Base-by-base conservation (phyloP, 2,797 vertebrate species). In the Xyrichtys novacula region DNA sequence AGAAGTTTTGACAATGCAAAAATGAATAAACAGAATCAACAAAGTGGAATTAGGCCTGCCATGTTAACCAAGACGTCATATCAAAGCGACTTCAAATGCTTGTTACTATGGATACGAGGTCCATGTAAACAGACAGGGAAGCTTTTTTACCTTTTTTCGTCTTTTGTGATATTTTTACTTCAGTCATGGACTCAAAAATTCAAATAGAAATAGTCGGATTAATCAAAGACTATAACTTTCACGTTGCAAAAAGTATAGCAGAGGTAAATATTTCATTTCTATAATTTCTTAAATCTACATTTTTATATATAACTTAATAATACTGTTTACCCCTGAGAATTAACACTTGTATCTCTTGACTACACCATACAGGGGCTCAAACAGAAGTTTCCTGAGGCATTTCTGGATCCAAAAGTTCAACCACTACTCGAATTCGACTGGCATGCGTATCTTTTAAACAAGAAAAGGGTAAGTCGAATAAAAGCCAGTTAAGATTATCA, bases 391-490 rank as follows among this genome's bases (percentile, higher is more conserved):
- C 86, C 92, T 0, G 38, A 56, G 1, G 70, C 44, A 6, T 94
- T 95, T 76, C 44, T 79, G 60, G 78, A 92, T 22, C 91, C 90
- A 25, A 54, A 70, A 48, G 71, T 94, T 72, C 39, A 44, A 7
- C 89, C 92, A 10, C 57, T 95, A 7, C 52, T 93, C 12, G 93
- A 95, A 83, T 85, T 81, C 59, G 92, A 92, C 28, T 95, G 94
- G 94, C 50, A 89, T 38, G 20, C 47, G 0, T 94, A 90, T 78
- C 48, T 94, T 31, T 71, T 23, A 2, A 77, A 81, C 39, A 93
- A 85, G 71, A 94, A 90, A 85, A 80, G 22, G 87, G 94, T 94
- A 71, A 39, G 78, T 71, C 1, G 12, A 32, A n/a, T 17, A 16
- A 40, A 16, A 39, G 14, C 16, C 6, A 34, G 3, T 10, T 12